Evolutionary conservation across 2,888 invertebrate species (phyloP), one percentile per base, ranked within the genome.

Genomic region (Catocala sponsa): DNA sequence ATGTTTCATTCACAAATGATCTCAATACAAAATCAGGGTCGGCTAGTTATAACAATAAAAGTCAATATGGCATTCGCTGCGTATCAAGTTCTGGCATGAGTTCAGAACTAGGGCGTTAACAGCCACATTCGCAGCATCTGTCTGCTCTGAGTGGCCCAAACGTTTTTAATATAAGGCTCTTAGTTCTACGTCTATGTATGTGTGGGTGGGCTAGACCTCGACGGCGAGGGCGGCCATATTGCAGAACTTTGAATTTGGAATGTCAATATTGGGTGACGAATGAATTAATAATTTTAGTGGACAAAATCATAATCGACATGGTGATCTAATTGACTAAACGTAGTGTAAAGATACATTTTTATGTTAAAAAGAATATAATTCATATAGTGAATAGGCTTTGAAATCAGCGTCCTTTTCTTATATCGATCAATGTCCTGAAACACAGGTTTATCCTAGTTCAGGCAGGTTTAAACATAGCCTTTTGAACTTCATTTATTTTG

Each of bases 111-210:
- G 65, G 74, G 86, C 82, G 87, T 87, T 90, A 91, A 89, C 87
- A 76, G 72, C 83, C 74, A 82, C 91, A 91, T 92, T 91, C 74
- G 58, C 78, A 79, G 82, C 92, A 93, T 90, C 92, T 93, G 93
- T 86, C 89, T 80, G 80, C 77, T 59, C 68, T 68, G 74, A 64
- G 65, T 63, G 68, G 72, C 73, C 66, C 72, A 65, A 81, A 83
- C 84, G 84, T 85, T 90, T 90, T 90, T 91, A 90, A 91, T 90
- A 90, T 87, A 86, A 89, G 74, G 60, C 74, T 70, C 70, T 72
- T 59, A 60, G 48, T 49, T 59, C 58, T 59, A 55, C 6, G 43
- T 57, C 13, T 32, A 5, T 53, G 44, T 51, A 47, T 61, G 32
- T 52, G 44, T 56, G 15, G 32, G 15, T 11, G 13, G 38, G 10